Base-by-base conservation (phyloP, 1,140 invertebrate genomes). In the Helicorthomorpha holstii region DNA sequence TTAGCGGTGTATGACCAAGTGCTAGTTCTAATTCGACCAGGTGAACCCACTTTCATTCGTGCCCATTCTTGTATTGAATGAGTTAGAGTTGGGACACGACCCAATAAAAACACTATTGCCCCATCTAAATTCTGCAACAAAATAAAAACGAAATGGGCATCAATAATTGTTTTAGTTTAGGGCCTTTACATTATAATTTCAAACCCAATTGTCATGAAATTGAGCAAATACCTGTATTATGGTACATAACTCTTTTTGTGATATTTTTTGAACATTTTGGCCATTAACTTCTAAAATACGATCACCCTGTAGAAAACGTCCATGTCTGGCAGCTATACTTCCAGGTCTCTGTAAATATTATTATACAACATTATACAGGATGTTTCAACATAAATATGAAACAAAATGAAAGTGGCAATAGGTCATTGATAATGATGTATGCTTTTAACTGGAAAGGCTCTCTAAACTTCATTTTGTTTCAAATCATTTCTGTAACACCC, bases 1-100 rank as follows among this genome's bases (percentile, higher is more conserved):
- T 60, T 62, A n/a, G 55, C 51, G 2, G 57, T 59, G 49, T 60
- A 62, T 41, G 61, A 62, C 61, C 61, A 62, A 27, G 61, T 62
- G n/a, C 53, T 57, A 0, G 61, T 62, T 34, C 61, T 50, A 25
- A 56, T 57, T 44, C 61, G 48, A 46, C 57, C 52, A 44, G 57
- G 57, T 25, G 58, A 53, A 34, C 61, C 59, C 10, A 56, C 51
- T 38, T 60, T 61, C 50, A 55, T 55, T 27, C 59, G 54, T 22
- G 57, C 57, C 61, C 61, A 62, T 51, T 62, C 61, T 45, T 61
- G 58, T 34, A 62, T 60, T 7, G 58, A 57, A 38, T 48, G 51
- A 34, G 58, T 49, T 4, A 60, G 49, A 7, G 25, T 22, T 24
- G 60, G 60, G 24, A 62, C 51, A 26, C 61, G 54, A 22, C 61